phyloP scores from a whole-genome alignment of 2,797 vertebrate genomes.

The Ptychobarbus kaznakovi region DNA sequence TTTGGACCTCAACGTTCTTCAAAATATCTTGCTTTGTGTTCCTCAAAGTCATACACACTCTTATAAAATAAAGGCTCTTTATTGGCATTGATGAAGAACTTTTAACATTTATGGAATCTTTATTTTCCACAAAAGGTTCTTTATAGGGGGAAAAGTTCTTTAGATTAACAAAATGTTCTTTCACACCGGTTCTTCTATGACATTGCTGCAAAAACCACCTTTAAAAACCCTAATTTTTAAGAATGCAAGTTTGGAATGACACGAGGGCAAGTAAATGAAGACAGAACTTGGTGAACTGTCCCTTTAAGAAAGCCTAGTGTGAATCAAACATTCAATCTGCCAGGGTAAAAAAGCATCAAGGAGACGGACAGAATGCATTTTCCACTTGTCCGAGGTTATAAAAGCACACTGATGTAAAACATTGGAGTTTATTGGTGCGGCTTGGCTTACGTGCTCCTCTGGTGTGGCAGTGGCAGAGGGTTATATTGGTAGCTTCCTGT shows the following conservation, averaged over 20 bases:
- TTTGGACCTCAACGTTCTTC: background rate
- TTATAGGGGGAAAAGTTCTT: too few species aligned
- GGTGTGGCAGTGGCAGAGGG: slow-evolving; percentile 53
- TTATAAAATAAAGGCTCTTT: background rate
- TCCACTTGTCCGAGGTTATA: slow-evolving; percentile 43
- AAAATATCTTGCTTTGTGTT: background rate
- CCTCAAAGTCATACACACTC: background rate
- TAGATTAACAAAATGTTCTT: background rate
- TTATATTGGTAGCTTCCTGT: slow-evolving; percentile 44
- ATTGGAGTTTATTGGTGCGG: slow-evolving; percentile 46
- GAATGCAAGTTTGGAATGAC: background rate
- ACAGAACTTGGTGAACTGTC: background rate
- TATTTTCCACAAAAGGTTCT: background rate
- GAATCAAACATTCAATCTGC: slow-evolving; percentile 22
- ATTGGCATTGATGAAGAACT: background rate
- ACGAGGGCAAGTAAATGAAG: background rate
- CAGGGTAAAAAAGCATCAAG: background rate
- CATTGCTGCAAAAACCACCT: background rate
- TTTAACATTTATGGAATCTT: background rate
- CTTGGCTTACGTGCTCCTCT: slow-evolving; percentile 44
- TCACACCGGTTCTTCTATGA: background rate
- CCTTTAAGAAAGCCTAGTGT: background rate
- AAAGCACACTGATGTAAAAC: slow-evolving; percentile 51
- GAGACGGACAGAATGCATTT: slow-evolving; percentile 30
- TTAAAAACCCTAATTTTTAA: background rate